Evolutionary conservation across 2,797 vertebrate genomes (phyloP), one percentile per base, ranked within the genome.

Genomic region (Lepilemur ruficaudatus): DNA sequence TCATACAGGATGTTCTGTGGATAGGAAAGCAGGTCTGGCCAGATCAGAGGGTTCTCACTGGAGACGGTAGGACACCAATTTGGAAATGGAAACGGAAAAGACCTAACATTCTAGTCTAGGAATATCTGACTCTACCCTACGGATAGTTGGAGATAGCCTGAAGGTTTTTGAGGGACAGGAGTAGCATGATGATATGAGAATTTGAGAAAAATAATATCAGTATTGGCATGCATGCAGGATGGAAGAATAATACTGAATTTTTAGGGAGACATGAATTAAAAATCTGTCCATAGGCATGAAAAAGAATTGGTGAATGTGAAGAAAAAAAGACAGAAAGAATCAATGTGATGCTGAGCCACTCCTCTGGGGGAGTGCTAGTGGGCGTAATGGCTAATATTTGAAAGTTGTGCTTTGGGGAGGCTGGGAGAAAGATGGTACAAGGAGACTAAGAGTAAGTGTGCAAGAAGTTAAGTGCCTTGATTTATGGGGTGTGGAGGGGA

Each of bases 271-370:
- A 2, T 1, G 5, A 63, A 38, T 75, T 41, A 38, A 52, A 79
- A 5, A 4, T 4, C 20, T n/a, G 35, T 35, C 7, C 11, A 18
- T 13, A 28, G 20, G 32, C 22, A 2, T 23, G 15, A 61, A 55
- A 23, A 70, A 67, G 11, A 91, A 86, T 63, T 4, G 23, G 57
- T 17, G 25, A 28, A 1, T 2, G 6, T 35, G 28, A 57, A 61
- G 23, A n/a, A 63, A 52, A n/a, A 43, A 14, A 46, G 63, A 22
- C 12, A 63, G 38, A n/a, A 28, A 38, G 30, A 32, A 23, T 9
- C 0, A 7, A 14, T 1, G 2, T 2, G 2, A 35, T 2, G 30
- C 13, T 50, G 11, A 3, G 6, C 2, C 1, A 28, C 5, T 30
- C 0, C 38, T 4, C 14, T 13, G 43, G 55, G 48, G 41, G 0